phyloP scores from a whole-genome alignment of 1,140 invertebrate genomes.

The Nilaparvata lugens region DNA sequence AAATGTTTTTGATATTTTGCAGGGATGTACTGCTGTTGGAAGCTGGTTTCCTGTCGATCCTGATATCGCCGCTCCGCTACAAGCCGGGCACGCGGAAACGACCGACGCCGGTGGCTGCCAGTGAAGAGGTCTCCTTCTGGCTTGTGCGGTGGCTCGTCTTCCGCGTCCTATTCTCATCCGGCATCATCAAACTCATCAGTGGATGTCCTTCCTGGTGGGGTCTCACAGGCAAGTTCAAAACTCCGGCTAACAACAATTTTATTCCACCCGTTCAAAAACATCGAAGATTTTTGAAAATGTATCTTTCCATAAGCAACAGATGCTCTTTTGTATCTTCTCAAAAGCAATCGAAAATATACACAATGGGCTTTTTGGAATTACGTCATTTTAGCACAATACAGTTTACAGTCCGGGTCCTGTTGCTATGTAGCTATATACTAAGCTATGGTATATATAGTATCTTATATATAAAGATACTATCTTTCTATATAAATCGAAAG shows the following conservation, averaged over 20 bases:
- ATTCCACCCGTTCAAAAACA: not conserved
- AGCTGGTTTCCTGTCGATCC: constrained; percentile 61
- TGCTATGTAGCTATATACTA: no score
- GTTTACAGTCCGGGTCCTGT: no score
- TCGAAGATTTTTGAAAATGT: no score
- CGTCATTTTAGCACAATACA: no score
- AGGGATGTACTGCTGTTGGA: constrained; percentile 73
- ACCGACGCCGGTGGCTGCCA: constrained; percentile 29
- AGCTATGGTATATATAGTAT: no score
- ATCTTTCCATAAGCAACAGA: no score
- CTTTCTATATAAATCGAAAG: no score
- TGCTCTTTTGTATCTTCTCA: no score
- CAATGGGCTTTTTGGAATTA: no score
- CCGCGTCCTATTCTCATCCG: constrained; percentile 65
- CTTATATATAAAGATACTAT: no score
- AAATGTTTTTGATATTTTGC: constrained; percentile 23
- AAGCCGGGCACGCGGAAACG: constrained; percentile 30
- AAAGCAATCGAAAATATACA: constrained; percentile 5
- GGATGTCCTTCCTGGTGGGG: constrained; percentile 74
- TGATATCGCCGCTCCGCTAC: constrained; percentile 55
- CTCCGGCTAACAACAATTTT: not conserved
- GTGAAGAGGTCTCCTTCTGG: constrained; percentile 56
- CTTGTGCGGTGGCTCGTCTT: constrained; percentile 70
- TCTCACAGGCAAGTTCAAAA: constrained; percentile 50
- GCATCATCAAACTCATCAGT: constrained; percentile 65